Evolutionary conservation across 2,113 vertebrate species (phyloP).

Genomic region (Sylvietta virens): DNA sequence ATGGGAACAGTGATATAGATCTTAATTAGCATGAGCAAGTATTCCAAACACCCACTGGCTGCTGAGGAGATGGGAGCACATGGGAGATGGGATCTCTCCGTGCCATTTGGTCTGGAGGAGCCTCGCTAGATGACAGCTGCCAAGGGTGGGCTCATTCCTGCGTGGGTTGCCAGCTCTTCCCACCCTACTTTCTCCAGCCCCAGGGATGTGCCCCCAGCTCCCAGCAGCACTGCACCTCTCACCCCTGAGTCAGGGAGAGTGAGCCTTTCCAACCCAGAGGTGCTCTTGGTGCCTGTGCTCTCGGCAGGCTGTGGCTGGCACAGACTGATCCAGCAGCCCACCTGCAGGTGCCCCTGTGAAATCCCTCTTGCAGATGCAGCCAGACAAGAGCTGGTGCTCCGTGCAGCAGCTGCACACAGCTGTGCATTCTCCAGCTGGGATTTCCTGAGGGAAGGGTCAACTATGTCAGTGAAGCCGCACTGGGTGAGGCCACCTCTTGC

Average conservation of each 20-base stretch:
- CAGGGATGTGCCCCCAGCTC: background rate
- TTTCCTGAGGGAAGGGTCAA: background rate
- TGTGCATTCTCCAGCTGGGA: background rate
- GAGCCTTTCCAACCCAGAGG: background rate
- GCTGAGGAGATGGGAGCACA: background rate
- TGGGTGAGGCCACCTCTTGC: background rate
- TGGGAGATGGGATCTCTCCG: accelerated
- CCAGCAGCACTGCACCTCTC: background rate
- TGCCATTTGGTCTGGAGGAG: background rate
- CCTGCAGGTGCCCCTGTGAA: background rate
- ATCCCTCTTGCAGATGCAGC: background rate
- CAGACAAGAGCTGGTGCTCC: background rate
- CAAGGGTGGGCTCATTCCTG: background rate
- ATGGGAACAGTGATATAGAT: background rate
- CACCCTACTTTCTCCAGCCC: background rate
- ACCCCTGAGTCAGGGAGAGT: accelerated
- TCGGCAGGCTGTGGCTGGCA: background rate
- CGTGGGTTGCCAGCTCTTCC: accelerated
- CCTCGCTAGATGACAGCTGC: accelerated
- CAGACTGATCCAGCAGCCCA: background rate
- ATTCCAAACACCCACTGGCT: background rate
- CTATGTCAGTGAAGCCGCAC: background rate
- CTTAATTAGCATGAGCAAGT: background rate
- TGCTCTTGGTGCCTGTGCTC: background rate
- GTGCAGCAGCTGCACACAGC: background rate